phyloP scores from a whole-genome alignment of 2,888 invertebrate genomes.

The Vannuccia rotundouncinata region DNA sequence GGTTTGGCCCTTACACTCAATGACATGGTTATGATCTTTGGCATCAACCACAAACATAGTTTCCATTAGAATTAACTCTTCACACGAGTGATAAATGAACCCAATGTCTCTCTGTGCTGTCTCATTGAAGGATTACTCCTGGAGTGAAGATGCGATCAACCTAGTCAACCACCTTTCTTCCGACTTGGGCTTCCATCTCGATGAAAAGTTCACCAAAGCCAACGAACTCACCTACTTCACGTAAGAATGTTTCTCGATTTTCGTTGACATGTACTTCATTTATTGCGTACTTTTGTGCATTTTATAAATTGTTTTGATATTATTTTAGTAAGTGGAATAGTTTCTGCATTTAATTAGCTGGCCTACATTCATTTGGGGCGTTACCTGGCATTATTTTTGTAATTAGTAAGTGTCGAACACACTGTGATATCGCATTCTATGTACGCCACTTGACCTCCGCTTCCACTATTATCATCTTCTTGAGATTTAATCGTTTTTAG shows the following conservation, averaged over 20 bases:
- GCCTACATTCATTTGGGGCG: too few species aligned
- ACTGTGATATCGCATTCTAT: too few species aligned
- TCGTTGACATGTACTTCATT: background rate
- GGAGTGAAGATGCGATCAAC: conserved; percentile 1
- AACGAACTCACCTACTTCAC: conserved; percentile 17
- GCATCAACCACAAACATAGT: too few species aligned
- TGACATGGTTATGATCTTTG: too few species aligned
- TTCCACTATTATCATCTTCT: too few species aligned
- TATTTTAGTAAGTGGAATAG: background rate
- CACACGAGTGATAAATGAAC: too few species aligned
- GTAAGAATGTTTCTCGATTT: background rate
- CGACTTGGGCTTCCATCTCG: background rate
- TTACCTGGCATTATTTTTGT: too few species aligned
- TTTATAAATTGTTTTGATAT: background rate
- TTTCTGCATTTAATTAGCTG: background rate
- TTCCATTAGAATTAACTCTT: too few species aligned
- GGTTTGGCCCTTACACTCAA: too few species aligned
- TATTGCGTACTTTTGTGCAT: background rate
- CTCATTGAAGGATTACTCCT: background rate
- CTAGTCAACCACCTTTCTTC: background rate
- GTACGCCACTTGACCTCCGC: too few species aligned
- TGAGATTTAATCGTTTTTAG: too few species aligned
- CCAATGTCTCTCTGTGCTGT: background rate
- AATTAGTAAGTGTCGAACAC: too few species aligned
- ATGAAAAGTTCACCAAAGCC: conserved; percentile 15